phyloP scores from a whole-genome alignment of 37 sponge, comb jelly and placozoan genomes.

The Oopsacas minuta region DNA sequence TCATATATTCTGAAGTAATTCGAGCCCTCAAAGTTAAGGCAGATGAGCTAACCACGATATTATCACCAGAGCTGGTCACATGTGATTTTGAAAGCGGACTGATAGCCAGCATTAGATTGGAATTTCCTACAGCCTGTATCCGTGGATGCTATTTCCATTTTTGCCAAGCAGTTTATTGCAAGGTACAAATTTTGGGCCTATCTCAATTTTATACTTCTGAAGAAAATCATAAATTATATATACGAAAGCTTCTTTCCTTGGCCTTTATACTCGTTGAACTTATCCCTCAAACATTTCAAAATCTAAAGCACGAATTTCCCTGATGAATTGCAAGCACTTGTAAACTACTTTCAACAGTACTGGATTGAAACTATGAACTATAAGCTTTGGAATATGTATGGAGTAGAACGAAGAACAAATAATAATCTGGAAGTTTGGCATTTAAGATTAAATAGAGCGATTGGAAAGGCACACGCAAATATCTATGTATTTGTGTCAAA shows the following conservation, averaged over 20 bases:
- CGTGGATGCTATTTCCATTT: conserved; percentile 8
- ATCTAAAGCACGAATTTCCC: background rate
- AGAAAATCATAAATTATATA: background rate
- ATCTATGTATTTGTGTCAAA: background rate
- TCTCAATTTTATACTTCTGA: background rate
- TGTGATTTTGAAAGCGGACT: background rate
- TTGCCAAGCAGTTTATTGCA: background rate
- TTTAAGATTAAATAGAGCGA: background rate
- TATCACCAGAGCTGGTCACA: background rate
- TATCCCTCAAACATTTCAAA: background rate
- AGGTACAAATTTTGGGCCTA: background rate
- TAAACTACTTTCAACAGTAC: background rate
- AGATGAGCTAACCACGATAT: background rate
- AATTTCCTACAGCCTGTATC: background rate
- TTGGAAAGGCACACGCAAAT: background rate
- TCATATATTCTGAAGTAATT: background rate
- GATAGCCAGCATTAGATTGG: background rate
- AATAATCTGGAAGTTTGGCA: background rate
- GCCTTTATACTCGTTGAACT: background rate
- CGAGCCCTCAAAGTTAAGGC: background rate
- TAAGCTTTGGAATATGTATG: background rate
- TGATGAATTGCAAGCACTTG: background rate
- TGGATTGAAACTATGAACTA: background rate
- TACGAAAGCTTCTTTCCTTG: background rate
- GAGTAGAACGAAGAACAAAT: background rate